Conservation (phyloP, 2,797 vertebrate genomes). For the Menidia menidia region DNA sequence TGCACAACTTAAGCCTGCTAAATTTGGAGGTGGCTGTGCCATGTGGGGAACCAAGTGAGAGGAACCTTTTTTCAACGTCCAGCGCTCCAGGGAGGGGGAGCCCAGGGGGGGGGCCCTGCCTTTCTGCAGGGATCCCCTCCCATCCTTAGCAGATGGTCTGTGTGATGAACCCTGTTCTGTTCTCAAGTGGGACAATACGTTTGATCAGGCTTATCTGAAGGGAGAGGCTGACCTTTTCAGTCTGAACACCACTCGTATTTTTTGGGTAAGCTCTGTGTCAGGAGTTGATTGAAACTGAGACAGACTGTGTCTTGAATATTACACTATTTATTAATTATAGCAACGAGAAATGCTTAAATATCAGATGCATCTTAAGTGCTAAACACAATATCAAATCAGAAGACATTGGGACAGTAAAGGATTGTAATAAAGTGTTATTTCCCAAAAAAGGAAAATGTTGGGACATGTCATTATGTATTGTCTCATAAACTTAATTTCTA, state of each 20-base stretch:
- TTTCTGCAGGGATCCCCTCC: neutral
- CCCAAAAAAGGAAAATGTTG: no score
- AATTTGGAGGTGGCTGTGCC: conserved; percentile 24
- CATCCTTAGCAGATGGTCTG: neutral
- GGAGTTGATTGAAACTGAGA: neutral
- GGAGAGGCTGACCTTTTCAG: conserved; percentile 66
- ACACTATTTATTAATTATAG: no score
- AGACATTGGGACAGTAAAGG: no score
- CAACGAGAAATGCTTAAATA: no score
- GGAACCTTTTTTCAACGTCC: conserved; percentile 75
- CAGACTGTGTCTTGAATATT: neutral
- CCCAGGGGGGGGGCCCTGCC: neutral
- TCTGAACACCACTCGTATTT: conserved; percentile 9
- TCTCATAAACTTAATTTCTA: no score
- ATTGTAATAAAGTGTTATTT: no score
- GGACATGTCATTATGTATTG: no score
- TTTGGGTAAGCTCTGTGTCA: conserved; percentile 37
- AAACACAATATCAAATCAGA: no score
- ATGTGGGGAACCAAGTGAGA: conserved; percentile 58
- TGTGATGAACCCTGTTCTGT: conserved; percentile 47
- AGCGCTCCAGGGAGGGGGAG: conserved; percentile 49
- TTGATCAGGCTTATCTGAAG: conserved; percentile 1
- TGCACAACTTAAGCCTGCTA: conserved; percentile 23
- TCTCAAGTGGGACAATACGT: conserved; percentile 34
- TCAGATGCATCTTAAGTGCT: no score